Percentiles rank a stretch among this genome's conserved stretches.
phyloP scores from a whole-genome alignment of 1,140 invertebrate genomes.

The Cecropterus lyciades region DNA sequence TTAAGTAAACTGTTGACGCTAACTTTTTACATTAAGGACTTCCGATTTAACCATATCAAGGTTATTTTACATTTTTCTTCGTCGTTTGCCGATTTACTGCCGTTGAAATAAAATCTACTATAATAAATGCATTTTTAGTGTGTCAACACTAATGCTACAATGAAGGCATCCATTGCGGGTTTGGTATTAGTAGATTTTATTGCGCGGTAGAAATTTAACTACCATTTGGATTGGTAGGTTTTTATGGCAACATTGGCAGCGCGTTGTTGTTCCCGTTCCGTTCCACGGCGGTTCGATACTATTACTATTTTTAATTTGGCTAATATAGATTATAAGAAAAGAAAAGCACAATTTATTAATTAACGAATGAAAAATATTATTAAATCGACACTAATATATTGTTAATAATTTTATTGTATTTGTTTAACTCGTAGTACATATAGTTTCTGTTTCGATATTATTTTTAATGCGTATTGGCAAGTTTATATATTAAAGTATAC shows the following conservation, averaged over 20 bases:
- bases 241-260: slow-evolving; percentile 65
- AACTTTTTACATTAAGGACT: slow-evolving; percentile 78
- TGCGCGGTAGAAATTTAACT: slow-evolving; percentile 13
- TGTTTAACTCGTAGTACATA: slow-evolving; percentile 67
- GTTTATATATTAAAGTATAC: slow-evolving; percentile 59
- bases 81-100: slow-evolving; percentile 30
- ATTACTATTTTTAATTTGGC: slow-evolving; percentile 70
- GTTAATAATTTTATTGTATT: slow-evolving; percentile 81
- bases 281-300: slow-evolving; percentile 50
- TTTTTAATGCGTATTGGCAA: slow-evolving; percentile 68
- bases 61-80: slow-evolving; percentile 51
- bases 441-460: slow-evolving; percentile 59
- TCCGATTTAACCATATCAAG: slow-evolving; percentile 79
- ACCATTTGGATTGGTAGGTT: slow-evolving; percentile 40
- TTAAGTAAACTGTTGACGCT: slow-evolving; percentile 81
- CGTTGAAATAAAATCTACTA: slow-evolving; percentile 39
- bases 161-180: not conserved
- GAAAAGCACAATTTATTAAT: slow-evolving; percentile 80
- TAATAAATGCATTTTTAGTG: not conserved
- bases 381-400: slow-evolving; percentile 77
- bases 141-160: not conserved
- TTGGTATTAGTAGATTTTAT: slow-evolving; percentile 10
- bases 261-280: slow-evolving; percentile 55
- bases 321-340: slow-evolving; percentile 79
- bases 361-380: slow-evolving; percentile 67